phyloP scores from a whole-genome alignment of 2,797 vertebrate species.

The Artibeus jamaicensis region DNA sequence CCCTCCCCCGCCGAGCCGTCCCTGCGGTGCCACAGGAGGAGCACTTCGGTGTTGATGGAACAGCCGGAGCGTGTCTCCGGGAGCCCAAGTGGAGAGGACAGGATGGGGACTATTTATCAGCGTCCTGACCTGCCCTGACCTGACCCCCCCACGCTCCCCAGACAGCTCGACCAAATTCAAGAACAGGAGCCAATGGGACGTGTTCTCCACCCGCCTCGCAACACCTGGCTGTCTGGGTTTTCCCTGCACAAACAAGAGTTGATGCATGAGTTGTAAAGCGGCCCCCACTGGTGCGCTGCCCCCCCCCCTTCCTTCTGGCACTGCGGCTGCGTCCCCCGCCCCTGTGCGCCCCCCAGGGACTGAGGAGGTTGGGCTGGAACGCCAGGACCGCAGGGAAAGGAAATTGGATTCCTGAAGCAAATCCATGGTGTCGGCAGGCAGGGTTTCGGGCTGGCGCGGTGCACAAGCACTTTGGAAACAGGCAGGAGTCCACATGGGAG shows the following conservation, averaged over 20 bases:
- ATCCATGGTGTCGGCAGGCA: background rate
- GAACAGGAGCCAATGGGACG: background rate
- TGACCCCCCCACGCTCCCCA: background rate
- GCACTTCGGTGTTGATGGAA: constrained; percentile 47
- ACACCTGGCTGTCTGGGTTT: background rate
- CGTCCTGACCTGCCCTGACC: background rate
- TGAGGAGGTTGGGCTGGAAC: background rate
- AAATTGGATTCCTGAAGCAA: background rate
- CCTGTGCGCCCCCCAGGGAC: background rate
- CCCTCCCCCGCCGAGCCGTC: constrained; percentile 45
- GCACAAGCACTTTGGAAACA: background rate
- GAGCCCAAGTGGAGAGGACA: constrained; percentile 40
- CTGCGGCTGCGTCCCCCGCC: background rate
- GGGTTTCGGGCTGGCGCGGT: too few relatives aligned
- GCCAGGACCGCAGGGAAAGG: background rate
- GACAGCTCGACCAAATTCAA: background rate
- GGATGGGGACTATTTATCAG: background rate
- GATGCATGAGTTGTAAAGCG: background rate
- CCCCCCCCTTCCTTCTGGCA: background rate
- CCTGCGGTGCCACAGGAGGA: background rate
- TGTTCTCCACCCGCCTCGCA: rapidly evolving
- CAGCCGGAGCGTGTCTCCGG: constrained; percentile 37
- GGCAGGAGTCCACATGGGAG: constrained; percentile 16
- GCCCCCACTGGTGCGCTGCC: background rate
- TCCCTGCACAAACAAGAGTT: background rate